Percentiles rank a stretch among this genome's conserved stretches.
Evolutionary conservation across 2,888 invertebrate species (phyloP).

Genomic region (Cantharis flavilabris): DNA sequence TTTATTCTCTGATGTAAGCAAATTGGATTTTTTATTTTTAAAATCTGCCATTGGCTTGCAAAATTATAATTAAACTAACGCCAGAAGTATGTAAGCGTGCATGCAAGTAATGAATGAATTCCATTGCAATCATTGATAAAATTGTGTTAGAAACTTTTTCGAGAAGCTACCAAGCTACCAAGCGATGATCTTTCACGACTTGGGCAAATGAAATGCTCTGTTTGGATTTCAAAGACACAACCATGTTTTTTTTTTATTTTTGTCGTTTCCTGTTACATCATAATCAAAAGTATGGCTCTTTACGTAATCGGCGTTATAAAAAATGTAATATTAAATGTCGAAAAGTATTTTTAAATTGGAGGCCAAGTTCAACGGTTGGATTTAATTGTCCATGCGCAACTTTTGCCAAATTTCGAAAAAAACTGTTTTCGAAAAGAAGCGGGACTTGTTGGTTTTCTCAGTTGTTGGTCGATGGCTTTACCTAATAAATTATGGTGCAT

Average conservation of each 20-base stretch:
- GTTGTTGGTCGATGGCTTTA: constrained; percentile 6
- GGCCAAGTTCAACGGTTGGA: not conserved
- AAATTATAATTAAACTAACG: not conserved
- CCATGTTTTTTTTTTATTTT: not conserved
- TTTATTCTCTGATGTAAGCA: constrained; percentile 19
- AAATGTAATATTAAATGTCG: not conserved
- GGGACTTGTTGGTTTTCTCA: not conserved
- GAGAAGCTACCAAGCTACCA: not conserved
- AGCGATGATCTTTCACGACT: not conserved
- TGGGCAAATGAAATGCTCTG: not conserved
- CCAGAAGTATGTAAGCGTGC: not conserved
- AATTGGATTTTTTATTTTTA: not conserved
- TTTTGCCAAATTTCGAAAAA: not conserved
- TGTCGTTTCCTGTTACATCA: not conserved
- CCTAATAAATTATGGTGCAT: constrained; percentile 12
- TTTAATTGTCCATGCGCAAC: not conserved
- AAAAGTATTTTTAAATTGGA: not conserved
- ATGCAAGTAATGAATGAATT: not conserved
- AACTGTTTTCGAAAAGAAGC: not conserved
- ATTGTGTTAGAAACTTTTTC: not conserved
- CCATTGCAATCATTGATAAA: not conserved
- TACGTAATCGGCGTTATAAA: not conserved
- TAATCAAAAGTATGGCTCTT: not conserved
- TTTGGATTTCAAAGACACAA: not conserved
- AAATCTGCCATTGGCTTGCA: not conserved